These are phyloP conservation scores for Varanus salvator DNA, from an alignment of 2,113 vertebrate genomes.

Conservation along the genomic window DNA sequence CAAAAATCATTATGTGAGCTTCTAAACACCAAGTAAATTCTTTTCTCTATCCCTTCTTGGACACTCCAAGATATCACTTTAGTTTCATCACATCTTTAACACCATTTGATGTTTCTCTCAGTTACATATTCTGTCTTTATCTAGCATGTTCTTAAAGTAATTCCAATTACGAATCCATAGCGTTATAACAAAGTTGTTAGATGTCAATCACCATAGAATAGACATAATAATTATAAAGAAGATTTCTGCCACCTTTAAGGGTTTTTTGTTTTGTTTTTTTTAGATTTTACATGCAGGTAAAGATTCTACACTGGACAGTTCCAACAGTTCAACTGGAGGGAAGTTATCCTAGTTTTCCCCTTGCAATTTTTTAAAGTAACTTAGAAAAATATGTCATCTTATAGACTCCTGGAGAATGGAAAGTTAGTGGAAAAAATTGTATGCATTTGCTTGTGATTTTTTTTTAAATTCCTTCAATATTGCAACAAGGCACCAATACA, in stretches of 20 bases:
- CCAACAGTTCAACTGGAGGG: not conserved
- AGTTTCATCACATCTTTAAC: constrained; percentile 14
- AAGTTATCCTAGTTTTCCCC: not conserved
- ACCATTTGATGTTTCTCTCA: not conserved
- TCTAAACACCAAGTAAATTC: not conserved
- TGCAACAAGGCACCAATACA: not conserved
- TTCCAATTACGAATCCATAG: not conserved
- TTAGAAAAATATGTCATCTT: not conserved
- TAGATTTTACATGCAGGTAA: not conserved
- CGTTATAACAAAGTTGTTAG: not conserved
- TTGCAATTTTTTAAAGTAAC: not conserved
- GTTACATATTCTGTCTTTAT: not conserved
- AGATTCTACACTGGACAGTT: not conserved
- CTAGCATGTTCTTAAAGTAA: constrained; percentile 3
- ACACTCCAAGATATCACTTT: constrained; percentile 4
- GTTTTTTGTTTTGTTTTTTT: not conserved
- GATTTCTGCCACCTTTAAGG: not conserved
- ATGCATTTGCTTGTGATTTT: not conserved
- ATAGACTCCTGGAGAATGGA: not conserved
- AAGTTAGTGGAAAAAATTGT: not conserved
- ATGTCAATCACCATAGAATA: not conserved
- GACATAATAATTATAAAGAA: not conserved
- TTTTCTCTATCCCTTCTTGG: not conserved
- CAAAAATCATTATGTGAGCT: not conserved
- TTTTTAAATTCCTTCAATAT: not conserved